Evolutionary conservation across 1,140 invertebrate species (phyloP), one percentile per base, ranked within the genome.

Genomic region (Danaus melanippus): DNA sequence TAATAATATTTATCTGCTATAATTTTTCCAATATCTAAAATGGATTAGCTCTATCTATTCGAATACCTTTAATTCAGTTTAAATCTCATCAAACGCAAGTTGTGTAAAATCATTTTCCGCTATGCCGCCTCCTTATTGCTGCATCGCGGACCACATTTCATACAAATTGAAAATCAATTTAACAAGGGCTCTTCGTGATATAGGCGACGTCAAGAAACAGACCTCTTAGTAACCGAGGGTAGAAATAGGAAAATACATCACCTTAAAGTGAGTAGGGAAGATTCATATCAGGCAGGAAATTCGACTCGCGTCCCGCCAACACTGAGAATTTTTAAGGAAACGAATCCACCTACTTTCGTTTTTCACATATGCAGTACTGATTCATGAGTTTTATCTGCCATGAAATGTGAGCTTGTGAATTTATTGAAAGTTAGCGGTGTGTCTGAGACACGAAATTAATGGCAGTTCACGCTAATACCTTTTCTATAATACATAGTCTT

Each of bases 111-210:
- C 75, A 83, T 86, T 86, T 86, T 84, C 76, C 81, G 74, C 68
- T 76, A 74, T 82, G 69, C 71, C 79, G 69, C 81, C 73, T 82
- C 69, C 79, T 74, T 76, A 81, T 79, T 83, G 79, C 52, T 82
- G 81, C 77, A 86, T 66, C 74, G 67, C 66, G 71, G 73, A 79
- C 76, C 76, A 81, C 78, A 82, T 84, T 82, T 84, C 79, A 82
- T 80, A 80, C 74, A 84, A 86, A 86, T 86, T 86, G 81, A 84
- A 86, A 86, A 86, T 84, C 83, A 86, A 86, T 86, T 83, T 84
- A 81, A 76, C 72, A 73, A 72, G 78, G 79, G 62, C 66, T 61
- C 70, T 64, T 64, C 64, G 65, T 72, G 69, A 63, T 71, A 73
- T 73, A 75, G 68, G 69, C 56, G 71, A 71, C 68, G 67, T 68